A percentile compares a stretch with the other conserved stretches of the same genome.
phyloP scores from a whole-genome alignment of 2,888 invertebrate species.

The Sphaeridia pumilis region DNA sequence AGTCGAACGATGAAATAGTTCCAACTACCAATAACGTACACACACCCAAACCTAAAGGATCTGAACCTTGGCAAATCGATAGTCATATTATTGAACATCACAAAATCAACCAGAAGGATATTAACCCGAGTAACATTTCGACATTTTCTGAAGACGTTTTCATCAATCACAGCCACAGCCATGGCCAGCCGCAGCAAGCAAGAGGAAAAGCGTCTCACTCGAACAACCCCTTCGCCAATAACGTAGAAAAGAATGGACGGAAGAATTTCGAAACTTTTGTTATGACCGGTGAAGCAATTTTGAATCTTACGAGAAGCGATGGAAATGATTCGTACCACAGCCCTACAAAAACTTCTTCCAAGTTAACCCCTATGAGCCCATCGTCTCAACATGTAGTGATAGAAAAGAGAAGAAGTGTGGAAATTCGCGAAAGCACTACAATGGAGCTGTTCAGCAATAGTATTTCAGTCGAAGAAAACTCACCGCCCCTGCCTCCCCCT shows the following conservation, averaged over 20 bases:
- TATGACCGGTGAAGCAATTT: slow-evolving; percentile 95
- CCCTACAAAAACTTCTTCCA: slow-evolving; percentile 33
- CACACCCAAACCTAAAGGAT: slow-evolving; percentile 8
- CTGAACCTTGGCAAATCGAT: slow-evolving; percentile 11
- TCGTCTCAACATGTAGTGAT: slow-evolving; percentile 18
- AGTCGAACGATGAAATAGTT: not conserved
- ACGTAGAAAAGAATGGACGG: slow-evolving; percentile 29
- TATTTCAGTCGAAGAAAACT: slow-evolving; percentile 15
- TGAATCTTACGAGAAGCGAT: slow-evolving; percentile 63
- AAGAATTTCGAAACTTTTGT: slow-evolving; percentile 74
- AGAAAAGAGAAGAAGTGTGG: slow-evolving; percentile 1
- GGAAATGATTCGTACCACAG: slow-evolving; percentile 31
- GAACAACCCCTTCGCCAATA: slow-evolving; percentile 18
- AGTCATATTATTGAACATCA: slow-evolving; percentile 4
- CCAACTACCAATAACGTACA: slow-evolving; percentile 10
- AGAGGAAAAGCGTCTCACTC: slow-evolving; percentile 12
- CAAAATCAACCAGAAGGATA: slow-evolving; percentile 2
- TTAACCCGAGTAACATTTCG: slow-evolving; percentile 25
- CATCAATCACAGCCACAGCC: slow-evolving; percentile 34
- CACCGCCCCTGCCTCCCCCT: slow-evolving; percentile 33
- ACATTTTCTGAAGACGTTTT: slow-evolving; percentile 34
- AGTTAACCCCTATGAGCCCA: slow-evolving; percentile 32
- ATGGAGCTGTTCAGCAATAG: slow-evolving; percentile 4
- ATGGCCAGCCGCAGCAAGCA: slow-evolving; percentile 22
- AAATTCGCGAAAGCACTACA: slow-evolving; percentile 4